Evolutionary conservation across 2,113 vertebrate genomes (phyloP).

Genomic region (Candoia aspera): DNA sequence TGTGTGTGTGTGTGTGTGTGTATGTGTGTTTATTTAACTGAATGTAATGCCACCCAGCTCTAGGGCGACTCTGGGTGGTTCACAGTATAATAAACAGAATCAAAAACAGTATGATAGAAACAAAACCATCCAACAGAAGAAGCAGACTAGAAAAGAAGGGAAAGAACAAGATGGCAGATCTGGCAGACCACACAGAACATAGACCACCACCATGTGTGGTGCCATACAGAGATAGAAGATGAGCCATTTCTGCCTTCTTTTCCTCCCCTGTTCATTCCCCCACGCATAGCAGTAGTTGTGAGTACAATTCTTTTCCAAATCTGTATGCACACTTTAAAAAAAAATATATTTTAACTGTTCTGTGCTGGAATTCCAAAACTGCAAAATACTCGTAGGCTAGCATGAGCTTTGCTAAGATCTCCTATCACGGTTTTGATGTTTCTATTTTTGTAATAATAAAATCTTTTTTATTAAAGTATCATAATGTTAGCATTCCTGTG

Average conservation of each 20-base stretch:
- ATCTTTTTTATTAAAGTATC: neutral
- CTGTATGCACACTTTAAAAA: neutral
- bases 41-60: neutral
- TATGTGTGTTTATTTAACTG: neutral
- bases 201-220: neutral
- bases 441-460: neutral
- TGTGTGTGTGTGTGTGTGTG: neutral
- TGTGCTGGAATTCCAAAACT: neutral
- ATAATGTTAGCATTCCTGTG: too few relatives aligned
- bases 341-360: neutral
- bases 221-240: too few relatives aligned
- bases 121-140: neutral
- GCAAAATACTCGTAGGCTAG: neutral
- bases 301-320: neutral
- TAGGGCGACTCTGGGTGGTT: neutral
- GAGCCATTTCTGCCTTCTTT: neutral
- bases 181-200: neutral
- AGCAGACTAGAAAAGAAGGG: neutral
- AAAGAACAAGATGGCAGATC: neutral
- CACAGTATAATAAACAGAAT: neutral
- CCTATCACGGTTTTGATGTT: neutral
- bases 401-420: neutral
- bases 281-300: neutral
- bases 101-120: neutral
- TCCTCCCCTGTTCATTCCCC: neutral